phyloP scores from a whole-genome alignment of 2,888 invertebrate genomes.

The Hirtodrosophila histrioides region DNA sequence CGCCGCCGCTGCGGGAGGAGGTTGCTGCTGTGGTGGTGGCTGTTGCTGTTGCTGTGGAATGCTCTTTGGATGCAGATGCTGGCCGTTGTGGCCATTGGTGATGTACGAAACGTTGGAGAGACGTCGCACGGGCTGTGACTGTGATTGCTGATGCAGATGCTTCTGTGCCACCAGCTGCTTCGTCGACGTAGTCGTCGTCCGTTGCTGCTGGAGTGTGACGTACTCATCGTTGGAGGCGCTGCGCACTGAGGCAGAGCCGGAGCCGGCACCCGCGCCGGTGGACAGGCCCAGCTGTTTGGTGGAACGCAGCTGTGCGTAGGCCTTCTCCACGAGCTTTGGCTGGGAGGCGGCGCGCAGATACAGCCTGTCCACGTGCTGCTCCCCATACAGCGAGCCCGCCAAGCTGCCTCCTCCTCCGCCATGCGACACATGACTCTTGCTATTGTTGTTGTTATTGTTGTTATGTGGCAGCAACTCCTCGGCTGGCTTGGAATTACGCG shows the following conservation, averaged over 20 bases:
- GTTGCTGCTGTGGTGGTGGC: conserved; percentile 25
- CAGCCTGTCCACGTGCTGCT: conserved; percentile 89
- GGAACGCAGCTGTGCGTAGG: conserved; percentile 83
- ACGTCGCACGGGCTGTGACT: conserved; percentile 42
- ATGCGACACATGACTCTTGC: conserved; percentile 33
- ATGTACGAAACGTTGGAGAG: conserved; percentile 73
- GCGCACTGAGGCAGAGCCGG: conserved; percentile 62
- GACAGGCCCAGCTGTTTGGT: conserved; percentile 67
- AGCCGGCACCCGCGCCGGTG: conserved; percentile 10
- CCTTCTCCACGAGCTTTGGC: conserved; percentile 85
- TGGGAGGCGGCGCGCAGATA: conserved; percentile 88
- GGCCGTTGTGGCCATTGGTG: conserved; percentile 81
- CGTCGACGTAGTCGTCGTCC: conserved; percentile 25
- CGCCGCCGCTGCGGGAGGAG: conserved; percentile 15
- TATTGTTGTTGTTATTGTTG: conserved; percentile 64
- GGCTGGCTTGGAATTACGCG: conserved; percentile 80
- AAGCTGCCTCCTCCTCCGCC: conserved; percentile 21
- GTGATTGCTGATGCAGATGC: conserved; percentile 51
- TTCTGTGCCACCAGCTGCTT: conserved; percentile 47
- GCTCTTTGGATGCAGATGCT: conserved; percentile 81
- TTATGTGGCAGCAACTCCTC: conserved; percentile 44
- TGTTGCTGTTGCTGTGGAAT: conserved; percentile 48
- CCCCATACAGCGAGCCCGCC: conserved; percentile 86
- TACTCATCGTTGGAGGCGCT: conserved; percentile 81
- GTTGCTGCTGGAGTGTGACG: conserved; percentile 78